Percentiles rank a stretch among this genome's conserved stretches.
phyloP scores from a whole-genome alignment of 2,113 vertebrate species.

The Phyllostomus hastatus region DNA sequence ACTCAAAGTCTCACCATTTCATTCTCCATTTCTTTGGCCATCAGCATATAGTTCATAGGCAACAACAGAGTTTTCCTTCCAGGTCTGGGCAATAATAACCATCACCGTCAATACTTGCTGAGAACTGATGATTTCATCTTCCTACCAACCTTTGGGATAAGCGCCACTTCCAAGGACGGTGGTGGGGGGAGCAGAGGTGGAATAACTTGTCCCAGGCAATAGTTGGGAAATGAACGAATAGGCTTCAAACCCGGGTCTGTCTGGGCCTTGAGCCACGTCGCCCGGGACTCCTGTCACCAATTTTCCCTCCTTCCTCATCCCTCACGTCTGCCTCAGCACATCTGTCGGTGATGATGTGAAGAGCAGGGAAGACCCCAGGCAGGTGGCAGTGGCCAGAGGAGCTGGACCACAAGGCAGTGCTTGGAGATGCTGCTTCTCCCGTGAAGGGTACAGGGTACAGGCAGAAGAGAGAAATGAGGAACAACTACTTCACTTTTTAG shows the following conservation, averaged over 20 bases:
- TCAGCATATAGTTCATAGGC: not conserved
- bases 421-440: not conserved
- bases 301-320: not conserved
- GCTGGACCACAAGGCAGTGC: rapidly evolving
- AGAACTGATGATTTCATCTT: not conserved
- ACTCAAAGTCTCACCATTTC: not conserved
- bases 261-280: not conserved
- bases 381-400: too few species aligned
- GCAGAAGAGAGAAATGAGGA: not conserved
- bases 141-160: not conserved
- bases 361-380: not conserved
- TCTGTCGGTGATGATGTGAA: rapidly evolving
- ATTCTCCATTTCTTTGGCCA: not conserved
- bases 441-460: not conserved
- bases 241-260: not conserved
- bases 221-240: not conserved
- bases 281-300: not conserved
- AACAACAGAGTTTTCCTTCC: not conserved
- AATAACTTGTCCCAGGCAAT: not conserved
- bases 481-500: not conserved
- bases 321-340: not conserved
- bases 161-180: not conserved
- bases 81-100: not conserved
- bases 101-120: too few species aligned
- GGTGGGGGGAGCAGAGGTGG: not conserved